phyloP scores from a whole-genome alignment of 92 coral and sea anemone species.

The Bergia puertoricense region DNA sequence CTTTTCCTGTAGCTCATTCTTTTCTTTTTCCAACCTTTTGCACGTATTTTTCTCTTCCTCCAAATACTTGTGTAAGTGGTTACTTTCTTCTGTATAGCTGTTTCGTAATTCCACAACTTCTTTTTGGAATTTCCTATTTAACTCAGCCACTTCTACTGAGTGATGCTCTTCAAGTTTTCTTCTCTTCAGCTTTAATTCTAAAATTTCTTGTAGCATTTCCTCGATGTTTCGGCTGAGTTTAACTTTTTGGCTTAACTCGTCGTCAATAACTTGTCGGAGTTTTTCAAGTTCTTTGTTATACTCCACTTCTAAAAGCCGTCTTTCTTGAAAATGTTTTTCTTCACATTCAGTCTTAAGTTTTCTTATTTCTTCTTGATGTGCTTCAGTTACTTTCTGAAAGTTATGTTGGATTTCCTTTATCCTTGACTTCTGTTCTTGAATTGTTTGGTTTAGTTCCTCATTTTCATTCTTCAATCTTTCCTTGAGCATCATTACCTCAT shows the following conservation, averaged over 20 bases:
- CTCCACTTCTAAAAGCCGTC: neutral
- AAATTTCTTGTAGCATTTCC: conserved; percentile 3
- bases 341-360: neutral
- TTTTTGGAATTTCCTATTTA: conserved; percentile 15
- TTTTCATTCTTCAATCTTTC: neutral
- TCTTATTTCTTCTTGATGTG: conserved; percentile 1
- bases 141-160: neutral
- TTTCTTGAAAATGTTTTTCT: conserved; percentile 13
- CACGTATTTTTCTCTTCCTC: conserved; percentile 3
- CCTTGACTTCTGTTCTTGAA: conserved; percentile 11
- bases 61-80: neutral
- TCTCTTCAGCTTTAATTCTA: conserved; percentile 10
- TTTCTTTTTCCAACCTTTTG: conserved; percentile 1
- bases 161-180: conserved; percentile 13
- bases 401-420: neutral
- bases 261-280: conserved; percentile 2
- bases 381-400: neutral
- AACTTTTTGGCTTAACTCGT: neutral
- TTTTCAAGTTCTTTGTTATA: neutral
- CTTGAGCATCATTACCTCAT: neutral
- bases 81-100: conserved; percentile 8
- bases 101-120: conserved; percentile 1
- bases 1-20: neutral
- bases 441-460: neutral
- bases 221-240: conserved; percentile 17